Percentiles rank a stretch among this genome's conserved stretches.
These are phyloP conservation scores for Poecilia picta DNA, from an alignment of 2,797 vertebrate genomes.

Conservation along the genomic window DNA sequence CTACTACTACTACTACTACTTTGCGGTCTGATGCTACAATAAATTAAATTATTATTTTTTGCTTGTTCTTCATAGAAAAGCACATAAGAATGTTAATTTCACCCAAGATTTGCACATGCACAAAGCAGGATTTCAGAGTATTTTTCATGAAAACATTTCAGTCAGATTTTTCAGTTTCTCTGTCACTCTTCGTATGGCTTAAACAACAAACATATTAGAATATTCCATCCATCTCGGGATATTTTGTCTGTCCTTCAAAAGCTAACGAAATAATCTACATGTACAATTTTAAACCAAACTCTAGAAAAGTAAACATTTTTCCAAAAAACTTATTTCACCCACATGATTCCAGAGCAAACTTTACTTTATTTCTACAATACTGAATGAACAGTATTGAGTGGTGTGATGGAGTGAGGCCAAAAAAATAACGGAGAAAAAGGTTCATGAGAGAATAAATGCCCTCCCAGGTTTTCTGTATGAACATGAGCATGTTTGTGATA, in stretches of 20 bases:
- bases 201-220: neutral
- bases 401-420: neutral
- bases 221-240: neutral
- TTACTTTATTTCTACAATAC: neutral
- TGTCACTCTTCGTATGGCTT: neutral
- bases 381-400: neutral
- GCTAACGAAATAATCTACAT: neutral
- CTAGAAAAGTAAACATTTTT: neutral
- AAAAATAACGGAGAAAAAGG: slow-evolving; percentile 14
- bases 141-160: neutral
- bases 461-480: slow-evolving; percentile 32
- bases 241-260: neutral
- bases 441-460: slow-evolving; percentile 17
- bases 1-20: no score
- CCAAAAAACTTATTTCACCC: neutral
- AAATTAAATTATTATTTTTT: neutral
- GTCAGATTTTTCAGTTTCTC: neutral
- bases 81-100: neutral
- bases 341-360: neutral
- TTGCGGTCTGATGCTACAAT: no score
- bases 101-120: neutral
- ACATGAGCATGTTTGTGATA: slow-evolving; percentile 22
- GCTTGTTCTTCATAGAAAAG: neutral
- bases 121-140: neutral
- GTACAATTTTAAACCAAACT: neutral